Base-by-base conservation (phyloP, 2,797 vertebrate genomes). In the Oreochromis mossambicus region DNA sequence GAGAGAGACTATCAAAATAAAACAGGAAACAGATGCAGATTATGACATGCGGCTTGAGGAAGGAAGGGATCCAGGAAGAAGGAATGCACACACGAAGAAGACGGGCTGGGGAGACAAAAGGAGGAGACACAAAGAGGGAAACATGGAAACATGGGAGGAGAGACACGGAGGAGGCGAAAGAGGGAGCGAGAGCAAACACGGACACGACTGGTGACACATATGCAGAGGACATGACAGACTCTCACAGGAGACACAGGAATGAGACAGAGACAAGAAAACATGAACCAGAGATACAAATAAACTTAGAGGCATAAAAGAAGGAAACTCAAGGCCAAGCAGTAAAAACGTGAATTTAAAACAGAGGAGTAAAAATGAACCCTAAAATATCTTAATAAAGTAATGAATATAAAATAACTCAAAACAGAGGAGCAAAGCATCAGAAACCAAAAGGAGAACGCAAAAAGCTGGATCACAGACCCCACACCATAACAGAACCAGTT, bases 51-150 rank as follows among this genome's bases (percentile, higher is more conserved):
- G 2, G 29, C 3, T 61, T 2, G 56, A 19, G 29, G 29, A 34
- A 58, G 8, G 0, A 58, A 58, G 0, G 5, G 29, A 32, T 32
- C 8, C 0, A 1, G 15, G 15, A 6, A 0, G 55, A 58, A 58
- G 29, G 56, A 58, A 34, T 0, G 3, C 56, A 58, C 56, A 34
- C 56, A 19, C 15, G 29, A 34, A 34, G 15, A 11, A 58, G 15
- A 58, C 1, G 2, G 15, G 3, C 29, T 58, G 56, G 55, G 5
- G 55, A 58, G 14, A 58, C 55, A 29, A 56, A 0, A 4, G 24
- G 0, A 56, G 54, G 14, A 32, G 55, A 32, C 55, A 32, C 55
- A 58, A 58, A 58, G 26, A 10, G 8, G 8, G 55, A 58, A 58
- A 63, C 70, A 87, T 66, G 24, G 54, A 55, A 14, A 55, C 15